A percentile compares a stretch with the other conserved stretches of the same genome.
Evolutionary conservation across 2,113 vertebrate species (phyloP).

Genomic region (Meriones unguiculatus): DNA sequence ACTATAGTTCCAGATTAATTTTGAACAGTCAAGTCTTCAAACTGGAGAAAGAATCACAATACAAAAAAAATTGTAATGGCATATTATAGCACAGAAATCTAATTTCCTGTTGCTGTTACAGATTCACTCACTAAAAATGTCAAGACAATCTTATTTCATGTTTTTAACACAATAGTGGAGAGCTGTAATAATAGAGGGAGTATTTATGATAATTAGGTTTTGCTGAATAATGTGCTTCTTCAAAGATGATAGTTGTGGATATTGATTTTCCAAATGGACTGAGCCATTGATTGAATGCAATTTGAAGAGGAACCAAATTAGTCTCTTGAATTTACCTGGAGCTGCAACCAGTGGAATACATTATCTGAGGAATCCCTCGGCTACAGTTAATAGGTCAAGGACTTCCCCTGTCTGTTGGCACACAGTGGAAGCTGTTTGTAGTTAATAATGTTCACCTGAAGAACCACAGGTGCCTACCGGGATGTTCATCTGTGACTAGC

Average conservation of each 20-base stretch:
- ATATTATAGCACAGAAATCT: conserved; percentile 63
- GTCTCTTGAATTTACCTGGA: conserved; percentile 21
- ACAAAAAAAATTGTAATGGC: neutral
- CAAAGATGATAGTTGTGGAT: conserved; percentile 60
- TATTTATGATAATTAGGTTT: conserved; percentile 82
- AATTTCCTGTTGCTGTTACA: conserved; percentile 74
- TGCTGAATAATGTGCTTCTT: conserved; percentile 73
- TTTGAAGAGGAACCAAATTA: conserved; percentile 76
- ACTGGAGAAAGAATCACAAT: conserved; percentile 57
- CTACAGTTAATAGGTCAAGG: conserved; percentile 45
- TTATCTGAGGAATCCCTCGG: conserved; percentile 58
- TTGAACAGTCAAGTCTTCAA: conserved; percentile 67
- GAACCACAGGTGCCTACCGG: conserved; percentile 48
- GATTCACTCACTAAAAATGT: conserved; percentile 75
- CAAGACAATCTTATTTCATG: conserved; percentile 65
- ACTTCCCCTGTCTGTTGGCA: conserved; percentile 38
- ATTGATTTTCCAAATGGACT: conserved; percentile 72
- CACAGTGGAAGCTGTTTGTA: conserved; percentile 47
- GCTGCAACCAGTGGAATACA: conserved; percentile 39
- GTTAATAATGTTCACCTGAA: conserved; percentile 64
- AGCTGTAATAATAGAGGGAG: conserved; percentile 60
- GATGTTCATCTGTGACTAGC: conserved; percentile 40
- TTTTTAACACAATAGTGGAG: conserved; percentile 70
- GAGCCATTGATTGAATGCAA: conserved; percentile 69
- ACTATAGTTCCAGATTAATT: conserved; percentile 66